Conservation (phyloP, 2,797 vertebrate genomes). For the Pangasius djambal region DNA sequence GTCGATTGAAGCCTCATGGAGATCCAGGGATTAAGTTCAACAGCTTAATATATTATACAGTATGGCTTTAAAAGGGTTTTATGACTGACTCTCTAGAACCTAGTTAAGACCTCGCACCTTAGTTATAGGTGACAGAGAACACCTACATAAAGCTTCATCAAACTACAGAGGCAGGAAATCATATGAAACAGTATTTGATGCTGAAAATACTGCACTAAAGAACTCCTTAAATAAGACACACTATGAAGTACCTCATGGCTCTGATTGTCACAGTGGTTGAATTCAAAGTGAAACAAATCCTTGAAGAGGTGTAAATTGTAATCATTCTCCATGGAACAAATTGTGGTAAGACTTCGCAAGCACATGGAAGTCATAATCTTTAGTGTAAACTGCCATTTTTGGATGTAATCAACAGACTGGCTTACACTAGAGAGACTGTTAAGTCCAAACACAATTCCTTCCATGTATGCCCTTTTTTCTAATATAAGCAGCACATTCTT, state of each 20-base stretch:
- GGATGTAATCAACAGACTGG: not conserved
- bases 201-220: not conserved
- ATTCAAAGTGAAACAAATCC: conserved; percentile 23
- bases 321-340: conserved; percentile 7
- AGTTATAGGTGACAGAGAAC: not conserved
- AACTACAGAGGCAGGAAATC: not conserved
- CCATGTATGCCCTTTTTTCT: not conserved
- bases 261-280: not conserved
- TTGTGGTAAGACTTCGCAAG: not conserved
- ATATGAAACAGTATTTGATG: not conserved
- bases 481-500: not conserved
- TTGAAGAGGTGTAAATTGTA: conserved; percentile 8
- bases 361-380: not conserved
- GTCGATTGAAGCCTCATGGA: not conserved
- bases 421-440: not conserved
- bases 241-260: not conserved
- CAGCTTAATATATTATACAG: not conserved
- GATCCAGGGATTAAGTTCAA: not conserved
- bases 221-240: not conserved
- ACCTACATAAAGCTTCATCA: not conserved
- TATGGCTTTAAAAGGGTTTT: not conserved
- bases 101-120: not conserved
- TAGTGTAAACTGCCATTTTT: not conserved
- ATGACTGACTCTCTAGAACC: conserved; percentile 15
- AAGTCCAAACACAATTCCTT: not conserved